Conservation (phyloP, 2,113 vertebrate species). For the Pycnonotus jocosus region DNA sequence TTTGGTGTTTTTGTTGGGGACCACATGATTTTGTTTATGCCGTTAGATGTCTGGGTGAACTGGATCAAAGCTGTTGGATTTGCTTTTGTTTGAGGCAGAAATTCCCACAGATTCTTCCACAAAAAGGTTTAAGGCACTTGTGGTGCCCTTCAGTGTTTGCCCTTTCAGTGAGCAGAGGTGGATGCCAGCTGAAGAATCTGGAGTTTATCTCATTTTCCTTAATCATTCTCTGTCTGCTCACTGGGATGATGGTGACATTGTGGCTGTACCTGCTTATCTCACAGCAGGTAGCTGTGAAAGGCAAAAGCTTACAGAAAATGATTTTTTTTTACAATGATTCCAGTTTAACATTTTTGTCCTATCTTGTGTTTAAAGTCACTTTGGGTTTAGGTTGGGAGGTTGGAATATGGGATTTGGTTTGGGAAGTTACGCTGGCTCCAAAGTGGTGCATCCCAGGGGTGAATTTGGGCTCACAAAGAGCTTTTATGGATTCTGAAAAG, state of each 20-base stretch:
- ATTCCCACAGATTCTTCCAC: not conserved
- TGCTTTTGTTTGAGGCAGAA: not conserved
- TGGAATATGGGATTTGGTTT: not conserved
- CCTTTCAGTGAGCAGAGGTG: not conserved
- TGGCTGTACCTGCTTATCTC: not conserved
- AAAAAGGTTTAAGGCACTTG: not conserved
- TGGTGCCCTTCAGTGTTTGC: not conserved
- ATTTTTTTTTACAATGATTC: not conserved
- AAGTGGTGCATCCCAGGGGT: not conserved
- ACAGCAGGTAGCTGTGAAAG: not conserved
- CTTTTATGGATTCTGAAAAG: not conserved
- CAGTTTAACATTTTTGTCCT: not conserved
- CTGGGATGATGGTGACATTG: not conserved
- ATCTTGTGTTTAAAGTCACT: not conserved
- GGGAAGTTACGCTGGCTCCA: not conserved
- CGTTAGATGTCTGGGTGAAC: not conserved
- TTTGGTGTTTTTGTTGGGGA: not conserved
- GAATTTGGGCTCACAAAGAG: not conserved
- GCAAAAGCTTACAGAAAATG: not conserved
- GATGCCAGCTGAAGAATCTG: not conserved
- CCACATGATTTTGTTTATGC: not conserved
- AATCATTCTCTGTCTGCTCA: not conserved
- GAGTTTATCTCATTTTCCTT: not conserved
- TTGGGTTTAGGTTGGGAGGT: not conserved
- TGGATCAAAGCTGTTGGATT: not conserved